A percentile compares a stretch with the other conserved stretches of the same genome.
Conservation (phyloP, 1,140 invertebrate species). For the Aphelinus atriplicis region DNA sequence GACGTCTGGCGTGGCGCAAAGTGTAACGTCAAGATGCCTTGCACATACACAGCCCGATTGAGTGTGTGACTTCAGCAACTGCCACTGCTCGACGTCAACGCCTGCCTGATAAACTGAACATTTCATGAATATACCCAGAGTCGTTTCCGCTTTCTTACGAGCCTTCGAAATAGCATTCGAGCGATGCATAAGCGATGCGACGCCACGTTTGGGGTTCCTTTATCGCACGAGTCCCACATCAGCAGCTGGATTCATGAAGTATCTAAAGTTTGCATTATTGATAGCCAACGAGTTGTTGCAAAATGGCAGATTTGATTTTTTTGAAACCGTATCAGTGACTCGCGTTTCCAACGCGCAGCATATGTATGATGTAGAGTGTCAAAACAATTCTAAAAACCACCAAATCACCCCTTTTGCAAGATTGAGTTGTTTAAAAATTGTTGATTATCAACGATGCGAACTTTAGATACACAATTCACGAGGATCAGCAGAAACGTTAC, state of each 20-base stretch:
- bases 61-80: background rate
- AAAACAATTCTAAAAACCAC: too few species aligned
- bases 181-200: background rate
- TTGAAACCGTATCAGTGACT: background rate
- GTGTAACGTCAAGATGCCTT: background rate
- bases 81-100: conserved; percentile 5
- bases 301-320: too few species aligned
- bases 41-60: too few species aligned
- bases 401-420: too few species aligned
- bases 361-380: too few species aligned
- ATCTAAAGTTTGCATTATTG: background rate
- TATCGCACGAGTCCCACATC: too few species aligned
- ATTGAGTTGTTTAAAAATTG: too few species aligned
- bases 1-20: background rate
- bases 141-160: background rate
- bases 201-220: background rate
- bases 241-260: background rate
- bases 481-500: too few species aligned
- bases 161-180: background rate
- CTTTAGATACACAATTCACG: too few species aligned
- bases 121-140: conserved; percentile 9
- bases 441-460: too few species aligned
- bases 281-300: too few species aligned
- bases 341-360: background rate
- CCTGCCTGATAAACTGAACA: background rate